Conservation (phyloP, 92 coral and sea anemone species). For the Zoanthus sociatus region DNA sequence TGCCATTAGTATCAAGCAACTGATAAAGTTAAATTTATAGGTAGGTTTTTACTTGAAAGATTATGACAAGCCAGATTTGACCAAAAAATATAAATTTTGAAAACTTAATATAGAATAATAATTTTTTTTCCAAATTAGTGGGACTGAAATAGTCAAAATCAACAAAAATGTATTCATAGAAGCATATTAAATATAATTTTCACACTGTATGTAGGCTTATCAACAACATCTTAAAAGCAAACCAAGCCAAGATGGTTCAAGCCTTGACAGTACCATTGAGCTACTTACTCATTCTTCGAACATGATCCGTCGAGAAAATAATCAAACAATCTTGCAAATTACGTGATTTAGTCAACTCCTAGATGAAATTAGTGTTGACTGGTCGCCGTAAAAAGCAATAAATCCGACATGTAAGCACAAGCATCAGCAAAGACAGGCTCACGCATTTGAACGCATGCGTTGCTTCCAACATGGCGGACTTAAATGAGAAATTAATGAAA, state of each 20-base stretch:
- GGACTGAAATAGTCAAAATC: neutral
- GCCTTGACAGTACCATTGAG: constrained; percentile 31
- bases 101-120: no score
- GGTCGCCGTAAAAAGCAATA: no score
- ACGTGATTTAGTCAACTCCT: no score
- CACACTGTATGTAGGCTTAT: constrained; percentile 36
- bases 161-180: no score
- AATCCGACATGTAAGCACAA: no score
- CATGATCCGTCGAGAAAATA: neutral
- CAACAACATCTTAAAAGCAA: constrained; percentile 10
- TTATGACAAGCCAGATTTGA: neutral
- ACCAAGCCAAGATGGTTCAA: constrained; percentile 37
- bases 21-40: neutral
- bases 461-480: no score
- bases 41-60: no score
- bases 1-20: neutral
- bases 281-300: constrained; percentile 33
- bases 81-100: neutral
- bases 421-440: no score
- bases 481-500: no score
- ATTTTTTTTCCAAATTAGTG: neutral
- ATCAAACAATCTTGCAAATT: no score
- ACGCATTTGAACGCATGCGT: no score
- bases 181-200: neutral
- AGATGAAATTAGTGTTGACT: no score